A percentile compares a stretch with the other conserved stretches of the same genome.
Conservation (phyloP, 2,888 invertebrate species). For the Protodeltote pygarga region DNA sequence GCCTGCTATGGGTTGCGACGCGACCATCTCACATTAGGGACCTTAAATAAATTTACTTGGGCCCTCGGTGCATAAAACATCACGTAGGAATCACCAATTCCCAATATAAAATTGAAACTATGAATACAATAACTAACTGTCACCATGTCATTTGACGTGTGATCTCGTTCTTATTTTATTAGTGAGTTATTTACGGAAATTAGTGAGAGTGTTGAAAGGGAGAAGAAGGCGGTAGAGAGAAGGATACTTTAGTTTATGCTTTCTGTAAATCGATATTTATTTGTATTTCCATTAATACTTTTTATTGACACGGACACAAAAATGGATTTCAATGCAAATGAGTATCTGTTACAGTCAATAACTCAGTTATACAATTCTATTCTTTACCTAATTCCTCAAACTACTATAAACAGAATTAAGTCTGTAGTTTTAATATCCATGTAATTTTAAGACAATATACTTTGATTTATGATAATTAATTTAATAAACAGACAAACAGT, state of each 20-base stretch:
- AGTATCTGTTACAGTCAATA: constrained; percentile 4
- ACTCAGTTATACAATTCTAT: no score
- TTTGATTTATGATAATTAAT: constrained; percentile 53
- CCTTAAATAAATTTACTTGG: constrained; percentile 45
- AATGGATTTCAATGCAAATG: not conserved
- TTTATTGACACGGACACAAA: not conserved
- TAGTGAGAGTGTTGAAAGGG: not conserved
- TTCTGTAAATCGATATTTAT: not conserved
- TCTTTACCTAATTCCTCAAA: constrained; percentile 1
- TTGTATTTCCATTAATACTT: not conserved
- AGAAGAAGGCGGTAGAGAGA: not conserved
- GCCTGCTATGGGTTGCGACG: constrained; percentile 73
- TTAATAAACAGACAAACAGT: constrained; percentile 51
- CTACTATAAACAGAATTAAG: constrained; percentile 7
- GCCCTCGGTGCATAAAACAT: constrained; percentile 20
- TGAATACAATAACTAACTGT: not conserved
- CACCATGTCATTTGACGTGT: no score
- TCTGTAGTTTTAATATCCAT: constrained; percentile 11
- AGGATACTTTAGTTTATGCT: not conserved
- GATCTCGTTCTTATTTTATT: not conserved
- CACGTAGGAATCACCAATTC: constrained; percentile 4
- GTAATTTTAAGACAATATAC: constrained; percentile 40
- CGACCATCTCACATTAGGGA: constrained; percentile 73
- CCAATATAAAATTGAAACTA: not conserved
- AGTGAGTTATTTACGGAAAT: not conserved